Base-by-base conservation (phyloP, 2,888 invertebrate species). In the Drosophila siamana region DNA sequence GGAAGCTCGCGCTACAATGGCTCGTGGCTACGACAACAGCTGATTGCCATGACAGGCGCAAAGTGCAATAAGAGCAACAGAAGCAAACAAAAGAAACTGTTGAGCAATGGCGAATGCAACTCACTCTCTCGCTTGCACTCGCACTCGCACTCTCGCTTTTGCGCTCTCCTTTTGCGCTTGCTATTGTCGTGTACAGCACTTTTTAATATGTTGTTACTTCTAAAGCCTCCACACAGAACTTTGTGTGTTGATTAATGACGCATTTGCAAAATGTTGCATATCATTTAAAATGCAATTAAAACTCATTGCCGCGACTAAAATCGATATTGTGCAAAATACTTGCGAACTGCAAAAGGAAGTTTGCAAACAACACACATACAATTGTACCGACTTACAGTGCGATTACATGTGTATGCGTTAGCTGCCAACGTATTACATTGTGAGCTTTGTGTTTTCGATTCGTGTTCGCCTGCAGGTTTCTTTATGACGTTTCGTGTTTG, bases 1-100 rank as follows among this genome's bases (percentile, higher is more conserved):
- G 38, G 38, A 36, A 44, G 15, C 44, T 44, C 36, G 40, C 15
- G 43, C 30, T 28, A 43, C 48, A 48, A 56, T 50, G 70, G 52
- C 67, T 57, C 76, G 57, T 74, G 51, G 60, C 74, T 61, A 48
- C 16, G 8, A 41, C 40, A 47, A 26, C 56, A 40, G 40, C 60
- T 55, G 80, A 54, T 61, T 73, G 70, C 61, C 73, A 71, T 73
- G 76, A 76, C 69, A 69, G 64, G 66, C 77, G 62, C 62, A 76
- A 76, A 76, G 62, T 76, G 76, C 76, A 76, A 43, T 33, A 33
- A n/a, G 33, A 33, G 33, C 33, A 40, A 57, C 62, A 69, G 51
- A 61, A 64, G 48, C 15, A 57, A 51, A 33, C 33, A 33, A 60
- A 46, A 52, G 71, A 75, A 74, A 71, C 60, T 71, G 74, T 71